Evolutionary conservation across 2,113 vertebrate species (phyloP).

Genomic region (Atlantisia rogersi): DNA sequence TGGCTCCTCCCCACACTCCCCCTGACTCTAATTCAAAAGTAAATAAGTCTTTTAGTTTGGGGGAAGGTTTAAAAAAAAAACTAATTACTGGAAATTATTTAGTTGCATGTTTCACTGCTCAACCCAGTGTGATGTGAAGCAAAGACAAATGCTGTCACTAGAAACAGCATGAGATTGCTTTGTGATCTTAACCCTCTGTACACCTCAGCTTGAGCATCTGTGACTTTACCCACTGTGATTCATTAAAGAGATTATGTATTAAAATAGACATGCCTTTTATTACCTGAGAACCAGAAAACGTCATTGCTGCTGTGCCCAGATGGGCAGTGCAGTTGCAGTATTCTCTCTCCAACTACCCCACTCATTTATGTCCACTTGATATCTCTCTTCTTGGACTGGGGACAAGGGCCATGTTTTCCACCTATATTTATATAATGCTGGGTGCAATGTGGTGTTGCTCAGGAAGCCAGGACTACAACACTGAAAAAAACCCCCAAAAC

Average conservation of each 20-base stretch:
- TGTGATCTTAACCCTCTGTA: conserved; percentile 25
- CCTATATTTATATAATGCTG: neutral
- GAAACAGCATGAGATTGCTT: neutral
- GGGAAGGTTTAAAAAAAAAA: neutral
- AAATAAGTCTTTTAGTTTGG: neutral
- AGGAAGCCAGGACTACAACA: neutral
- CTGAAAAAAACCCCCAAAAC: accelerated
- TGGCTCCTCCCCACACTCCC: too few species aligned
- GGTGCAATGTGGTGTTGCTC: neutral
- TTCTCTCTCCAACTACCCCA: neutral
- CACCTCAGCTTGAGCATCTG: conserved; percentile 14
- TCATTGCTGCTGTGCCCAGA: neutral
- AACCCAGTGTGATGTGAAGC: neutral
- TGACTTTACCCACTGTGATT: conserved; percentile 7
- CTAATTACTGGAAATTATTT: neutral
- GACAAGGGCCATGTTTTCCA: neutral
- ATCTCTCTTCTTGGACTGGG: neutral
- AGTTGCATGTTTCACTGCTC: neutral
- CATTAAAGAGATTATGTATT: neutral
- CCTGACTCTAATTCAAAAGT: neutral
- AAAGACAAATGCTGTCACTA: conserved; percentile 28
- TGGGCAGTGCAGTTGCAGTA: neutral
- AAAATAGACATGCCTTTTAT: neutral
- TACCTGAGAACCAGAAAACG: neutral
- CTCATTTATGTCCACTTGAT: neutral